phyloP scores from a whole-genome alignment of 2,797 vertebrate species.

The Melanotaenia nigrans region DNA sequence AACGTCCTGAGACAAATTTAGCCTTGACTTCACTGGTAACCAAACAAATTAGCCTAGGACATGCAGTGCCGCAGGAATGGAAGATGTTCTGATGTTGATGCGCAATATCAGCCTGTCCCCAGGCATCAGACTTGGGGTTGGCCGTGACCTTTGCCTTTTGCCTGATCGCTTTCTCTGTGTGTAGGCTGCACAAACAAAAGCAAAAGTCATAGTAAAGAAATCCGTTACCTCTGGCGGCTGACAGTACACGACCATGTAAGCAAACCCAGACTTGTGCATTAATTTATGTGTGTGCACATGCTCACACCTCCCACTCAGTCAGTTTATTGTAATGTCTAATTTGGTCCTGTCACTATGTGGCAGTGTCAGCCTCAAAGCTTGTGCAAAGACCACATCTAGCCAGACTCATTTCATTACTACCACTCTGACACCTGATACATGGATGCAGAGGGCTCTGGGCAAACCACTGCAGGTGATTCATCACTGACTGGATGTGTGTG shows the following conservation, averaged over 20 bases:
- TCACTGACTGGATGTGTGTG: constrained; percentile 27
- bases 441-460: constrained; percentile 30
- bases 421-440: constrained; percentile 60
- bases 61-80: constrained; percentile 46
- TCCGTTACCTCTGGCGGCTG: constrained; percentile 16
- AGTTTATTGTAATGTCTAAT: constrained; percentile 19
- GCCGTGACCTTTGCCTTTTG: constrained; percentile 65
- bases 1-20: constrained; percentile 61
- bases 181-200: constrained; percentile 22
- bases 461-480: constrained; percentile 53
- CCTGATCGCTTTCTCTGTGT: constrained; percentile 34
- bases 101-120: constrained; percentile 39
- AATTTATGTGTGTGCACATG: neutral
- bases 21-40: constrained; percentile 51
- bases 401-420: constrained; percentile 64
- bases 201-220: constrained; percentile 21
- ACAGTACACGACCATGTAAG: neutral
- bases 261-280: neutral
- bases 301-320: constrained; percentile 30
- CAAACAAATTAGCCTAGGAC: constrained; percentile 55
- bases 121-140: constrained; percentile 40
- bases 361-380: constrained; percentile 31
- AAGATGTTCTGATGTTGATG: constrained; percentile 63
- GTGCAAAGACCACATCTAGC: constrained; percentile 22
- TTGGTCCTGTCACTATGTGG: constrained; percentile 21